A percentile compares a stretch with the other conserved stretches of the same genome.
Evolutionary conservation across 2,113 vertebrate species (phyloP).

Genomic region (Balaeniceps rex): DNA sequence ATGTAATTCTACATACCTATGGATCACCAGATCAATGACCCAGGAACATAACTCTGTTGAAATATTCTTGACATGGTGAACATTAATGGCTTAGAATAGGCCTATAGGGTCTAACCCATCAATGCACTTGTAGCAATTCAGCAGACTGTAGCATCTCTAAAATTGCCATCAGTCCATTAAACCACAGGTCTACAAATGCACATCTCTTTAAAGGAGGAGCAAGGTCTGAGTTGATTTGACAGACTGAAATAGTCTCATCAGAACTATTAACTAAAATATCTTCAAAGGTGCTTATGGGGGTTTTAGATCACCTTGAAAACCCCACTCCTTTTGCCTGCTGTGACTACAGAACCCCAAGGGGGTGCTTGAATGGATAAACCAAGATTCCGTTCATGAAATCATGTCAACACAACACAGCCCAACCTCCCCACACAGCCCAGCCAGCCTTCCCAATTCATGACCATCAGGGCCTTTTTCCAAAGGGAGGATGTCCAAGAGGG

Average conservation of each 20-base stretch:
- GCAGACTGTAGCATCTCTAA: not conserved
- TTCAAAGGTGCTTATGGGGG: not conserved
- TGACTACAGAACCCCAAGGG: not conserved
- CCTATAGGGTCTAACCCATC: slow-evolving; percentile 16
- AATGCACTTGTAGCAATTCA: slow-evolving; percentile 11
- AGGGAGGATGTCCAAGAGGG: not conserved
- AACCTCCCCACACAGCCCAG: not conserved
- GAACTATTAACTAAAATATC: not conserved
- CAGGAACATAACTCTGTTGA: slow-evolving; percentile 10
- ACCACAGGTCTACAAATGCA: not conserved
- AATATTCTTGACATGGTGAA: slow-evolving; percentile 20
- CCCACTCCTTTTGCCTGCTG: fast-evolving
- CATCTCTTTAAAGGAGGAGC: not conserved
- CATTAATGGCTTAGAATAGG: slow-evolving; percentile 14
- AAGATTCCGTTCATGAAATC: not conserved
- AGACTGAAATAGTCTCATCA: not conserved
- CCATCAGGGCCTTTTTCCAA: not conserved
- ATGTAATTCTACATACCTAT: not conserved
- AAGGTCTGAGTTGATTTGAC: not conserved
- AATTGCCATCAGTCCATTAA: not conserved
- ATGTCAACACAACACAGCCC: not conserved
- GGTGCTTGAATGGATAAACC: not conserved
- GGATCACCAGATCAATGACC: slow-evolving; percentile 40
- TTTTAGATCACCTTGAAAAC: not conserved
- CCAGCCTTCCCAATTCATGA: not conserved